Base-by-base conservation (phyloP, 2,797 vertebrate genomes). In the Halcyon badia region DNA sequence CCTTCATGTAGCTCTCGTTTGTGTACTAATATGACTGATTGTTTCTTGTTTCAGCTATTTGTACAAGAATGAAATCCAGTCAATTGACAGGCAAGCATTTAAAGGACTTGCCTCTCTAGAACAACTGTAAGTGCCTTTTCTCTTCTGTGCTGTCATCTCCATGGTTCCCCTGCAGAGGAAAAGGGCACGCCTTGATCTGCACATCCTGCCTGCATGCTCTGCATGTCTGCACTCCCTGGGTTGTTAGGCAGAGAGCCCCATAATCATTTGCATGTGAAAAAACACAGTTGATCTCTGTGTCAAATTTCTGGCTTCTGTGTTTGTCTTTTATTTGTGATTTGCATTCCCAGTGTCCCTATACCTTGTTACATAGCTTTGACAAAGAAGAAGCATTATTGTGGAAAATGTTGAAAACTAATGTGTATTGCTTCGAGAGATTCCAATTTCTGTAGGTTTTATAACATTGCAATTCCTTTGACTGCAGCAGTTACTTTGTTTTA, bases 11-110 rank as follows among this genome's bases (percentile, higher is more conserved):
- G 94, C 97, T 97, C 91, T 83, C 94, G 97, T 98, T 97, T 98
- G 97, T 98, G 98, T 98, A 98, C 99, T 99, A 99, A 99, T 98
- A 97, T 98, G 97, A 97, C 98, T 98, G 98, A 98, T 98, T 99
- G 98, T 99, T 98, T 99, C 99, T 99, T 98, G 98, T 99, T 99
- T 98, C 99, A 99, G 99, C 99, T 99, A 99, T 99, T 99, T 99
- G 99, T 99, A 99, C 99, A 99, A 99, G 99, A 99, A 99, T 99
- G 99, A 99, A 99, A 99, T 99, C 99, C 99, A 99, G 98, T 98
- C 99, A 98, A 99, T 99, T 99, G 99, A 99, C 99, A 99, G 99
- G 98, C 99, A 99, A 98, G 99, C 99, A 96, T 99, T 99, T 99
- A 99, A 99, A 98, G 99, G 99, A 98, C 99, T 99, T 98, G 99